Base-by-base conservation (phyloP, 2,113 vertebrate genomes). In the Hyaena hyaena region DNA sequence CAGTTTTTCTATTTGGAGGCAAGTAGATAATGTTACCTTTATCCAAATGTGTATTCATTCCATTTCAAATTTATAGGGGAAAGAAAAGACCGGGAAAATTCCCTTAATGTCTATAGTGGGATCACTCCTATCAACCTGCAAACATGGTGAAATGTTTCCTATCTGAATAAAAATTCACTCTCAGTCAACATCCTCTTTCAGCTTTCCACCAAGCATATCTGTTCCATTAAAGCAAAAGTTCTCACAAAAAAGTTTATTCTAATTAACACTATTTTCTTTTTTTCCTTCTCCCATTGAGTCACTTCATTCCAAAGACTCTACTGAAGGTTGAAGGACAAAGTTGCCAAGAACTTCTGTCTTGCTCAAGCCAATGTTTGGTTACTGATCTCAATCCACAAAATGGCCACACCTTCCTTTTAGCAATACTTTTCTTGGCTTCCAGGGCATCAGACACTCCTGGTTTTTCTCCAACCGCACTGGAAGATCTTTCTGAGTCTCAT, bases 11-110 rank as follows among this genome's bases (percentile, higher is more conserved):
- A 73, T 89, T 95, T 86, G 43, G 28, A 97, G 35, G 16, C 45
- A 92, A 45, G 17, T 33, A 90, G 89, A 58, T 87, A 95, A 95
- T 68, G 15, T 81, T 65, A 43, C 24, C 31, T 81, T 95, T 93
- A 69, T 63, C 77, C 48, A 85, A 97, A 97, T 86, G 35, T 45
- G 23, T 31, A 28, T 85, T 84, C 3, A 50, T 95, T 95, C 21
- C 61, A 39, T 66, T 97, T 92, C 77, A 85, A 86, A 91, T 88
- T 33, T 61, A 12, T 93, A 69, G 23, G 43, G 16, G 39, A 39
- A 77, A 89, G 82, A 96, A 3, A 48, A 91, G 50, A 97, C 14
- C 43, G 35, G 17, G 69, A 68, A 93, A 93, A 92, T 81, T 80
- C 82, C 50, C 71, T 93, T 86, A 86, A 95, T 55, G 66, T 79